Base-by-base conservation (phyloP, 2,797 vertebrate species). In the Vespertilio murinus region DNA sequence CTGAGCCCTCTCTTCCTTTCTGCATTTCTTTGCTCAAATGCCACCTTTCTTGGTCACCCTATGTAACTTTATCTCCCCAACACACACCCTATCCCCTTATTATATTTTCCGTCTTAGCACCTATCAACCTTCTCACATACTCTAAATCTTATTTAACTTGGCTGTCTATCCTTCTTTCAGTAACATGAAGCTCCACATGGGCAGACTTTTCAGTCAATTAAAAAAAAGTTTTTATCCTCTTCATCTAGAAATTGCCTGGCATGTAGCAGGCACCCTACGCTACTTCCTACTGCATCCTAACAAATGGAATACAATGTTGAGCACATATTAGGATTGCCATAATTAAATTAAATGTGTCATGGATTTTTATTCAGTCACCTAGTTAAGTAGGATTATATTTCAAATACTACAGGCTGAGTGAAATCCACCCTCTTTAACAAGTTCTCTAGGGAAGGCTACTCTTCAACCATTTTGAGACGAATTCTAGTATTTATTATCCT, bases 351-450 rank as follows among this genome's bases (percentile, higher is more conserved):
- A 85, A 33, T 65, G 20, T 71, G 33, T 83, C 73, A 75, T 54
- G 20, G 70, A 81, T 33, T 94, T 94, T 93, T 70, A 91, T 89
- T 11, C 56, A 70, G 64, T 14, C n/a, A 84, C 59, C 42, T 45
- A 38, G 20, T 83, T 89, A 94, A 73, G 35, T 18, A 94, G 47
- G 30, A 94, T 86, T 96, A 49, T 75, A 94, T 81, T 95, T 95
- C 92, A 93, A 88, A 78, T 69, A 67, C 25, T 61, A 59, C 4
- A 79, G 56, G 47, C 30, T 91, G 61, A 91, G 25, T 91, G 25
- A 59, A 95, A 94, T 94, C 45, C n/a, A 94, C 28, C 12, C 49
- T 59, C 74, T 83, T 89, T 14, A 45, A 77, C 80, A 84, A 81
- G 13, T 71, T 92, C 59, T 90, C 83, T 54, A 64, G 61, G 80